Evolutionary conservation across 1,140 invertebrate species (phyloP).

Genomic region (Episyrphus balteatus): DNA sequence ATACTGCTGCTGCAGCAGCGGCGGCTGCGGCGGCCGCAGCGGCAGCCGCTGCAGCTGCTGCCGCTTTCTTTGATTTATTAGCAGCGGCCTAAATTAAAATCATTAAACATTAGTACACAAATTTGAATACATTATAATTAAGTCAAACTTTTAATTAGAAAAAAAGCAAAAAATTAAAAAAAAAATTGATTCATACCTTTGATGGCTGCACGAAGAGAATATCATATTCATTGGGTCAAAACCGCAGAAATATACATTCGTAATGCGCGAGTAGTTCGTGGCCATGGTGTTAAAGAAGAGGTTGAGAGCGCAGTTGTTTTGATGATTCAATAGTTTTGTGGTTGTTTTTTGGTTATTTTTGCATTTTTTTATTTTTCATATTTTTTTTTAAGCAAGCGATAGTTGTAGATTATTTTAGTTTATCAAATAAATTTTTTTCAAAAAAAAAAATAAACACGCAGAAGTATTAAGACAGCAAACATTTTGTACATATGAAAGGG

Average conservation of each 20-base stretch:
- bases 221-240: conserved; percentile 5
- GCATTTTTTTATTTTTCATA: too few relatives aligned
- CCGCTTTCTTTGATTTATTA: conserved; percentile 32
- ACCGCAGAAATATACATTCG: not conserved
- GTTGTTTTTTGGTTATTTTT: too few relatives aligned
- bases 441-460: not conserved
- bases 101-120: not conserved
- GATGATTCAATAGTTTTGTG: too few relatives aligned
- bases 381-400: too few relatives aligned
- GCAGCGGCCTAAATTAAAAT: conserved; percentile 21
- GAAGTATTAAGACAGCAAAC: not conserved
- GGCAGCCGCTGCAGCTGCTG: conserved; percentile 24
- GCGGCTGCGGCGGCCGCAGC: conserved; percentile 12
- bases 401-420: too few relatives aligned
- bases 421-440: too few relatives aligned
- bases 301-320: too few relatives aligned
- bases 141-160: not conserved
- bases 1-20: not conserved
- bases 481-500: not conserved
- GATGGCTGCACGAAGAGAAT: conserved; percentile 17
- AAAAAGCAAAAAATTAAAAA: not conserved
- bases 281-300: too few relatives aligned
- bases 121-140: not conserved
- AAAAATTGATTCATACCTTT: conserved; percentile 18
- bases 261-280: too few relatives aligned